These are phyloP conservation scores for Apus apus DNA, from an alignment of 2,113 vertebrate genomes.

Conservation along the genomic window DNA sequence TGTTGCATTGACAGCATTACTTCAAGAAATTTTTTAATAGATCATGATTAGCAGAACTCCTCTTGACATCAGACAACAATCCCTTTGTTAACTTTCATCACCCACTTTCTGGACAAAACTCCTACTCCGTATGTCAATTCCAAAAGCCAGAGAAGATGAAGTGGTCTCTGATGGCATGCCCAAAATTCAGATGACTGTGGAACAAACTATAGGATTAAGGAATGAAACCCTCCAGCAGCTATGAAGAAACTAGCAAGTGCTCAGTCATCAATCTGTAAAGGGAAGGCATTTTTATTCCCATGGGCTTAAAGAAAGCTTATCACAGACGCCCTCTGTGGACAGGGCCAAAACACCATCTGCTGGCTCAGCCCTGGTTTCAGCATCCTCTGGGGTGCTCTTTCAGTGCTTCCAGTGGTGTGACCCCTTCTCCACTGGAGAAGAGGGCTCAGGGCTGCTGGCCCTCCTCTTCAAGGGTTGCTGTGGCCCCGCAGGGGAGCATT, in stretches of 20 bases:
- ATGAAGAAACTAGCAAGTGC: not conserved
- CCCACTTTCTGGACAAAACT: not conserved
- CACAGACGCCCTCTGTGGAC: not conserved
- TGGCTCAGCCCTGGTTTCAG: not conserved
- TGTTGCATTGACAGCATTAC: not conserved
- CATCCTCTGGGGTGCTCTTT: not conserved
- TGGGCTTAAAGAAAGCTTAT: not conserved
- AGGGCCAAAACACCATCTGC: not conserved
- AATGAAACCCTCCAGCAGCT: not conserved
- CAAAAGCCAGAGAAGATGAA: not conserved
- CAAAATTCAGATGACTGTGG: not conserved
- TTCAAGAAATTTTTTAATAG: not conserved
- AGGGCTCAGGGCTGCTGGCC: not conserved
- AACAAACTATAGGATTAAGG: not conserved
- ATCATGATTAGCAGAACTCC: rapidly evolving
- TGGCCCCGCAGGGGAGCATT: not conserved
- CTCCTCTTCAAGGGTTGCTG: not conserved
- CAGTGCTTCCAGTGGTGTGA: too few relatives aligned
- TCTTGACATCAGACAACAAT: not conserved
- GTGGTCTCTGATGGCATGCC: not conserved
- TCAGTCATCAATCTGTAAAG: not conserved
- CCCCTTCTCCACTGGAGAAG: not conserved
- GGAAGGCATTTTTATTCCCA: not conserved
- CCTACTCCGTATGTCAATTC: not conserved
- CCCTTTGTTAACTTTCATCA: not conserved